Evolutionary conservation across 2,888 invertebrate species (phyloP).

Genomic region (Drosophila prolongata): DNA sequence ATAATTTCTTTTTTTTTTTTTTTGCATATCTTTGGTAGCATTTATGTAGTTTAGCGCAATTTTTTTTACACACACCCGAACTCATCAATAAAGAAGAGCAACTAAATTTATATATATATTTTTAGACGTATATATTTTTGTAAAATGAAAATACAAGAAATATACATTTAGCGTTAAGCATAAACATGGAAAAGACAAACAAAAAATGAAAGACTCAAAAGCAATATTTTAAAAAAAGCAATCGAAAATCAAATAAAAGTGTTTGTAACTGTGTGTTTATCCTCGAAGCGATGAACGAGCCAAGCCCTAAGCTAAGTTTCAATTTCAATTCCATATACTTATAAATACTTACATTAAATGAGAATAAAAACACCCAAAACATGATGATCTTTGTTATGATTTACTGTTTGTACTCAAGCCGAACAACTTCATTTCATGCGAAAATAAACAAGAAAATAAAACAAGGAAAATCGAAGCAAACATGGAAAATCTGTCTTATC

Average conservation of each 20-base stretch:
- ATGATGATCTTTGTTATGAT: slow-evolving; percentile 32
- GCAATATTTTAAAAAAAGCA: slow-evolving; percentile 64
- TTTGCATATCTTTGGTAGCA: slow-evolving; percentile 68
- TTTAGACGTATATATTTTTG: slow-evolving; percentile 41
- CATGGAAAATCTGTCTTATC: slow-evolving; percentile 33
- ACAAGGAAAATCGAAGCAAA: slow-evolving; percentile 37
- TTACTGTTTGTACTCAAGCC: slow-evolving; percentile 22
- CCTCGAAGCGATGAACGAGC: slow-evolving; percentile 28
- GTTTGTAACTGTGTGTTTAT: slow-evolving; percentile 33
- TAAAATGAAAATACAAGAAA: slow-evolving; percentile 31
- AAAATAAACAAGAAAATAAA: slow-evolving; percentile 39
- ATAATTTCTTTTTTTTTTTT: slow-evolving; percentile 48
- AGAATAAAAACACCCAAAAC: slow-evolving; percentile 31
- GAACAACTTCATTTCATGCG: slow-evolving; percentile 40
- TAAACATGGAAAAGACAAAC: slow-evolving; percentile 33
- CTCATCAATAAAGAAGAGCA: slow-evolving; percentile 32
- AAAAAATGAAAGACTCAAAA: slow-evolving; percentile 80
- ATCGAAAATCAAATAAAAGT: slow-evolving; percentile 41
- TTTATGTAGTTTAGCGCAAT: slow-evolving; percentile 76
- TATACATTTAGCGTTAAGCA: slow-evolving; percentile 46
- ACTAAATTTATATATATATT: slow-evolving; percentile 29
- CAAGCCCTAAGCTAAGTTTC: slow-evolving; percentile 44
- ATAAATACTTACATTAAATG: slow-evolving; percentile 40
- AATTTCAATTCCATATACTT: slow-evolving; percentile 46
- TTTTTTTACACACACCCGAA: slow-evolving; percentile 57